Base-by-base conservation (phyloP, 1,140 invertebrate genomes). In the Drosophila pectinifera region DNA sequence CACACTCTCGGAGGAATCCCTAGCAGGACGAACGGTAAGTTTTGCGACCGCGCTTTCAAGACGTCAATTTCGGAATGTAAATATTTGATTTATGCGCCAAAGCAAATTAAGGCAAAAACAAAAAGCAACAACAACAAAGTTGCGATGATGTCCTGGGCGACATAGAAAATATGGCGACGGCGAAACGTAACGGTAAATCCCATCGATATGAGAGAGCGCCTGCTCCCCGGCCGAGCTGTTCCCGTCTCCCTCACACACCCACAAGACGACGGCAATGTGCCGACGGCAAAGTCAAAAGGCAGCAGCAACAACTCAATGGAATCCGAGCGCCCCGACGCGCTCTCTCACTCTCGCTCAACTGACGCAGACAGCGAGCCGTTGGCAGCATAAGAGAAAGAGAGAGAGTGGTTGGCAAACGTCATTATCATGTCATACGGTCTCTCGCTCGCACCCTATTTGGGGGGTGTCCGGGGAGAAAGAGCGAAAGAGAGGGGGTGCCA, bases 31-130 rank as follows among this genome's bases (percentile, higher is more conserved):
- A 63, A 65, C 43, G 45, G 4, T 36, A 46, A 78, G 63, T 70
- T 67, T 70, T 70, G 69, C 82, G 76, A 91, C 90, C 80, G 84
- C 73, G 73, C 82, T 81, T 68, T 80, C 58, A 77, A 90, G 85
- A 91, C 90, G 85, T 90, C 90, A 91, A 91, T 88, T 91, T 91
- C 65, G 72, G 80, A 91, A 91, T 91, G 90, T 82, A 91, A 91
- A 91, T 91, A 91, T 91, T 91, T 91, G 82, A 90, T 76, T 84
- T 91, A 91, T 91, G 90, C 73, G 74, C 68, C 79, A 88, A 90
- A 86, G 77, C 69, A 91, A 88, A 81, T 90, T 90, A 80, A 86
- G 78, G 76, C 72, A 75, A 86, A 90, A 86, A 82, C 68, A 76
- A 79, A 85, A 76, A 76, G 72, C 49, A 55, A 56, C 24, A 64